Percentiles rank a stretch among this genome's conserved stretches.
Evolutionary conservation across 2,888 invertebrate genomes (phyloP).

Genomic region (Dynastes maya): DNA sequence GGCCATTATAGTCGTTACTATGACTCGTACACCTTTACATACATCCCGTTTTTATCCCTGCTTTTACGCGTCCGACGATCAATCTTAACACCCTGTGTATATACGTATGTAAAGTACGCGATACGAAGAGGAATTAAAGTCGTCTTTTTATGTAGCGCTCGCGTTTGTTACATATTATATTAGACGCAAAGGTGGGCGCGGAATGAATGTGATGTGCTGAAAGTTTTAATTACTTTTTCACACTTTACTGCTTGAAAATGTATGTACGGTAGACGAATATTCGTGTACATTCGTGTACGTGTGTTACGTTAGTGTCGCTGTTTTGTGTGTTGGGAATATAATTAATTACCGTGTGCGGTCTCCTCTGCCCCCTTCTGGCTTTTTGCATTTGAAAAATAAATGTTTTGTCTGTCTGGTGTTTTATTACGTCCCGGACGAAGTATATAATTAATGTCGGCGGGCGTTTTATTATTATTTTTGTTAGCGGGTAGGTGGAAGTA

Average conservation of each 20-base stretch:
- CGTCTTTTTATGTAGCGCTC: conserved; percentile 30
- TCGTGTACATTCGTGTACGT: not conserved
- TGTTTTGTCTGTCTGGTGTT: conserved; percentile 32
- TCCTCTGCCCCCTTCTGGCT: not conserved
- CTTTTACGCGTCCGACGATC: conserved; percentile 41
- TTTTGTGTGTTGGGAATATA: conserved; percentile 33
- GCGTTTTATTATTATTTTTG: no score
- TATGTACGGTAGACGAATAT: conserved; percentile 16
- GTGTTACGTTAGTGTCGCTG: not conserved
- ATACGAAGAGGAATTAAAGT: conserved; percentile 7
- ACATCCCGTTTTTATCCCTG: conserved; percentile 33
- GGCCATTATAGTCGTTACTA: conserved; percentile 34
- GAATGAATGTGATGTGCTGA: conserved; percentile 39
- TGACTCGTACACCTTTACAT: conserved; percentile 4
- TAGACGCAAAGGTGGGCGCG: conserved; percentile 20
- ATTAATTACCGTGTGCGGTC: conserved; percentile 39
- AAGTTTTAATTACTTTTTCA: conserved; percentile 51
- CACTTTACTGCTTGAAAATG: conserved; percentile 42
- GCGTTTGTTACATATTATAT: conserved; percentile 31
- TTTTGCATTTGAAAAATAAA: conserved; percentile 35
- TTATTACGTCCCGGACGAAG: conserved; percentile 24
- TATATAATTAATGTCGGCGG: conserved; percentile 5
- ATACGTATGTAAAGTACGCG: not conserved
- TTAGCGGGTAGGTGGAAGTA: no score
- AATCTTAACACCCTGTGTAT: conserved; percentile 37